A percentile compares a stretch with the other conserved stretches of the same genome.
Conservation (phyloP, 2,888 invertebrate genomes). For the Cantharis lateralis region DNA sequence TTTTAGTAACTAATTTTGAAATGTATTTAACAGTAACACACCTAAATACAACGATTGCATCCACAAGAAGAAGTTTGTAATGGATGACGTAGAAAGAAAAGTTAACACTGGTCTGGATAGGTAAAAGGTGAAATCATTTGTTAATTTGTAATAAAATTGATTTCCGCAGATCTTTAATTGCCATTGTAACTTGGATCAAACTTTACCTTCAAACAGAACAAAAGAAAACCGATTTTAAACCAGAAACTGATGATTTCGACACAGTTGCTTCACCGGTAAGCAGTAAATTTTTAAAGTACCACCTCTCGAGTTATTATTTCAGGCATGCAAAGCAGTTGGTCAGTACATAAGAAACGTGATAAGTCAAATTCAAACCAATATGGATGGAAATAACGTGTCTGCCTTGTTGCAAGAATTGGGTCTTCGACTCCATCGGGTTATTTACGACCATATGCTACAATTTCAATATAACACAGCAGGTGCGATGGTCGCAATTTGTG, state of each 20-base stretch:
- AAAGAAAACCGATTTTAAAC: slow-evolving; percentile 92
- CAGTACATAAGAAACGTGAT: slow-evolving; percentile 80
- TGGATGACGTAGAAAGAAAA: slow-evolving; percentile 90
- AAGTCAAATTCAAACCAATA: slow-evolving; percentile 75
- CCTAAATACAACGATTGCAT: slow-evolving; percentile 87
- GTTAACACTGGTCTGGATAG: slow-evolving; percentile 85
- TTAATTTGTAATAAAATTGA: slow-evolving; percentile 1
- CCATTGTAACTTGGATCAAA: slow-evolving; percentile 90
- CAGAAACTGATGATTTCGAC: slow-evolving; percentile 81
- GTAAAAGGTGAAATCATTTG: slow-evolving; percentile 29
- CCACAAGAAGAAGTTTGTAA: slow-evolving; percentile 80
- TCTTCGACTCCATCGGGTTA: slow-evolving; percentile 86
- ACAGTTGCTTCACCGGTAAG: slow-evolving; percentile 82
- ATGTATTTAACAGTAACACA: slow-evolving; percentile 68
- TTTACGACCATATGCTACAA: slow-evolving; percentile 92
- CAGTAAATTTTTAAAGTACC: neutral
- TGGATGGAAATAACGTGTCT: slow-evolving; percentile 92
- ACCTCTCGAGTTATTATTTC: slow-evolving; percentile 34
- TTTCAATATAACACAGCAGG: slow-evolving; percentile 95
- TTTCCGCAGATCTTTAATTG: slow-evolving; percentile 71
- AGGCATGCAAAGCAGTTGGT: slow-evolving; percentile 86
- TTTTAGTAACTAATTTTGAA: neutral
- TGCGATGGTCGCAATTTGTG: slow-evolving; percentile 97
- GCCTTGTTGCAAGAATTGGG: slow-evolving; percentile 88
- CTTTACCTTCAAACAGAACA: slow-evolving; percentile 90